Evolutionary conservation across 2,113 vertebrate species (phyloP).

Genomic region (Falcunculus frontatus): DNA sequence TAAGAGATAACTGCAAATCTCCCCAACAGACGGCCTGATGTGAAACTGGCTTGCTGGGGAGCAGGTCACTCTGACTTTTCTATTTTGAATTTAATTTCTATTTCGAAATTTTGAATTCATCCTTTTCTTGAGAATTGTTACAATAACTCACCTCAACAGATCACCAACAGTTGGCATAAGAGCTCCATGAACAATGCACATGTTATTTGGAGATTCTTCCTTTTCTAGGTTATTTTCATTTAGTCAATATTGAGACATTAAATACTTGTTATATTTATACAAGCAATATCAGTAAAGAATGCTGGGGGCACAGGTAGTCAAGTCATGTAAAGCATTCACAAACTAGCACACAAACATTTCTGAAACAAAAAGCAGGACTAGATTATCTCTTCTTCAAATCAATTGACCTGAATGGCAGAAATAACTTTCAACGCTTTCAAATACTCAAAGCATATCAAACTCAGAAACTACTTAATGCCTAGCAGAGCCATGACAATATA

Average conservation of each 20-base stretch:
- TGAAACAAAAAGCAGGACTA: background rate
- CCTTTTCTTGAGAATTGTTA: background rate
- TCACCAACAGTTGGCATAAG: background rate
- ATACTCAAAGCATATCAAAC: background rate
- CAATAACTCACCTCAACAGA: background rate
- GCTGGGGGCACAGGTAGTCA: background rate
- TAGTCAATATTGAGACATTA: background rate
- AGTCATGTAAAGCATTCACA: background rate
- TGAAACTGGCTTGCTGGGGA: background rate
- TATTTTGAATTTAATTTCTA: background rate
- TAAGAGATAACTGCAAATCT: background rate
- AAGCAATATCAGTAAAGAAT: background rate
- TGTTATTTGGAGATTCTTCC: background rate
- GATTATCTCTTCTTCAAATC: background rate
- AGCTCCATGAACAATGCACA: background rate
- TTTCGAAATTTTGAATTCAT: background rate
- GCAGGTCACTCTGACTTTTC: background rate
- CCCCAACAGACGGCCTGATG: background rate
- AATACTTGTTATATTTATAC: background rate
- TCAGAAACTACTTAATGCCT: background rate
- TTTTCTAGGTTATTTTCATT: background rate
- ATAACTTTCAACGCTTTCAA: background rate
- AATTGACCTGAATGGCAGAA: background rate
- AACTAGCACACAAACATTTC: background rate
- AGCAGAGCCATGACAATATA: background rate